These are phyloP conservation scores for Etia nguti DNA, from an alignment of 2,113 vertebrate species.

Conservation along the genomic window DNA sequence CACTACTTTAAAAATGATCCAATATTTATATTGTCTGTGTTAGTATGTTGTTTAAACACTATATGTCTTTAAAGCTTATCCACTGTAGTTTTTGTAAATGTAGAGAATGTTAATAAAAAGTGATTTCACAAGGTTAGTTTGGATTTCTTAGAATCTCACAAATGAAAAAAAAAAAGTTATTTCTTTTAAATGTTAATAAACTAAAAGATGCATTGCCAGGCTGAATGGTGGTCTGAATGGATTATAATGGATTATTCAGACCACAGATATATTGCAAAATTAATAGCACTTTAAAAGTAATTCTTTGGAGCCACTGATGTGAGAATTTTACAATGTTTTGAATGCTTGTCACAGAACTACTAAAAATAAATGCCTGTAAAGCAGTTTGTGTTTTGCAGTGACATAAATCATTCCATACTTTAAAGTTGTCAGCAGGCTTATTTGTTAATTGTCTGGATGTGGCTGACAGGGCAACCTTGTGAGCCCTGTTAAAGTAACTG, in stretches of 20 bases:
- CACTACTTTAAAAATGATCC: background rate
- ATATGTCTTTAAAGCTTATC: background rate
- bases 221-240: background rate
- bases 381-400: background rate
- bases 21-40: background rate
- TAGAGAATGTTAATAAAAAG: background rate
- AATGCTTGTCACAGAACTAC: background rate
- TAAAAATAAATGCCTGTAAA: background rate
- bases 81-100: background rate
- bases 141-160: background rate
- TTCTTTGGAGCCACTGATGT: background rate
- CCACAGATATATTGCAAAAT: background rate
- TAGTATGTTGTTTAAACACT: background rate
- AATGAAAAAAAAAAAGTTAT: background rate
- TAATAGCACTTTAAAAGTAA: background rate
- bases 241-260: background rate
- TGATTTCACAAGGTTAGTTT: background rate
- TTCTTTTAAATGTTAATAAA: background rate
- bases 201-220: background rate
- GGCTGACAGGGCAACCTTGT: background rate
- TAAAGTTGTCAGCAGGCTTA: background rate
- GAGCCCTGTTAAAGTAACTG: background rate
- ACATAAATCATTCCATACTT: background rate
- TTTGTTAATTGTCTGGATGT: background rate
- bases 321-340: background rate